Evolutionary conservation across 30 jellyfish, hydroid and myxozoan genomes (phyloP).

Genomic region (Cassiopea andromeda): DNA sequence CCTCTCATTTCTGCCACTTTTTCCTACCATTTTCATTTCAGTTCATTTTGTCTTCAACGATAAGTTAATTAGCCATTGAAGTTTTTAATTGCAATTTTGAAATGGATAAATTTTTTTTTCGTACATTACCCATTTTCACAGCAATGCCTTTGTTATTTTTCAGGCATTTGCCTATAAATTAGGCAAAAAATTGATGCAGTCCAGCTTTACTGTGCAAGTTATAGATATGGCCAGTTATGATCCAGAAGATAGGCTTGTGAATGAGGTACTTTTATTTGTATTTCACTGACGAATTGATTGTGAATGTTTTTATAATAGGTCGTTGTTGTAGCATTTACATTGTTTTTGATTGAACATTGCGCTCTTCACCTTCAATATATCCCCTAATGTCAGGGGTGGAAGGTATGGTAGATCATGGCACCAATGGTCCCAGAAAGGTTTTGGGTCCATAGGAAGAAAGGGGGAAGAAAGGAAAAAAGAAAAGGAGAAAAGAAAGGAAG

Average conservation of each 20-base stretch:
- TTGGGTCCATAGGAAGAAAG: too few species aligned
- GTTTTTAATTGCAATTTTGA: not conserved
- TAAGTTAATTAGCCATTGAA: not conserved
- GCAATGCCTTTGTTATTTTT: not conserved
- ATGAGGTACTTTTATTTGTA: conserved; percentile 60
- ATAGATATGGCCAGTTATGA: conserved; percentile 81
- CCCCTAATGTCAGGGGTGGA: too few species aligned
- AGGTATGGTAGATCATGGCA: too few species aligned
- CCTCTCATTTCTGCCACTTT: too few species aligned
- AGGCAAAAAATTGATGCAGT: conserved; percentile 16
- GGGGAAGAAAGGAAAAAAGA: too few species aligned
- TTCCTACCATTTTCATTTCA: not conserved
- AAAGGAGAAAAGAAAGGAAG: too few species aligned
- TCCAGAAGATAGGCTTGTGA: conserved; percentile 89
- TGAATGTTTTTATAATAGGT: not conserved
- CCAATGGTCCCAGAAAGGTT: too few species aligned
- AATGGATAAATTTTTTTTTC: not conserved
- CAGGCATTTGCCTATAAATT: conserved; percentile 73
- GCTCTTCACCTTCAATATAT: too few species aligned
- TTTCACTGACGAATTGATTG: not conserved
- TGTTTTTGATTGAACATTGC: too few species aligned
- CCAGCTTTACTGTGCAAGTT: conserved; percentile 14
- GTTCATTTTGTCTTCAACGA: not conserved
- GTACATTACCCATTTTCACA: not conserved
- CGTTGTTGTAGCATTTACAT: too few species aligned